Evolutionary conservation across 2,113 vertebrate species (phyloP).

Genomic region (Bothrops jararaca): DNA sequence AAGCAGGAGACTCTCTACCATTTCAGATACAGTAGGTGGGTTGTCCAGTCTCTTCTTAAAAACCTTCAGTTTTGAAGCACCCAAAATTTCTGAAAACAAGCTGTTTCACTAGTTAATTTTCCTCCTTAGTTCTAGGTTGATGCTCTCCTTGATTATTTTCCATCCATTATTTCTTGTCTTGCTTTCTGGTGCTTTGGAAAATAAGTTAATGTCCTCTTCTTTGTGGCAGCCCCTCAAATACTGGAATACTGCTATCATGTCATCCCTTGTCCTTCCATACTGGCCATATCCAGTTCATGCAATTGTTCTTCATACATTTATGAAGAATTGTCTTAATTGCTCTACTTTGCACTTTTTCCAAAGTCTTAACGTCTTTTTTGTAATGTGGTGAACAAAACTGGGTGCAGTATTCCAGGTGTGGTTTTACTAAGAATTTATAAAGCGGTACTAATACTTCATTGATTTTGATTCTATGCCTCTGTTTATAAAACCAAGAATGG

Average conservation of each 20-base stretch:
- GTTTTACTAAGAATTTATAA: background rate
- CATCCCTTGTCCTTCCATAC: background rate
- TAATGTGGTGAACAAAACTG: background rate
- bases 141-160: background rate
- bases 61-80: background rate
- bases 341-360: background rate
- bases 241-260: background rate
- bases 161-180: background rate
- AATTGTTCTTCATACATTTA: background rate
- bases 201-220: background rate
- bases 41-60: background rate
- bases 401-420: background rate
- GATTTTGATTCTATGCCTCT: background rate
- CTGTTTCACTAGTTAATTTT: background rate
- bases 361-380: background rate
- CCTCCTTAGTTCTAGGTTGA: background rate
- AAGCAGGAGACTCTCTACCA: background rate
- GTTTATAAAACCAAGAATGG: background rate
- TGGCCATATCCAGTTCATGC: background rate
- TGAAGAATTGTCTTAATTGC: background rate
- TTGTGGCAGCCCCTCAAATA: background rate
- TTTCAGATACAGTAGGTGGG: background rate
- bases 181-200: background rate
- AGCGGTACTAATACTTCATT: background rate
- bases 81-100: background rate